phyloP scores from a whole-genome alignment of 2,113 vertebrate genomes.

The Gambusia holbrooki region DNA sequence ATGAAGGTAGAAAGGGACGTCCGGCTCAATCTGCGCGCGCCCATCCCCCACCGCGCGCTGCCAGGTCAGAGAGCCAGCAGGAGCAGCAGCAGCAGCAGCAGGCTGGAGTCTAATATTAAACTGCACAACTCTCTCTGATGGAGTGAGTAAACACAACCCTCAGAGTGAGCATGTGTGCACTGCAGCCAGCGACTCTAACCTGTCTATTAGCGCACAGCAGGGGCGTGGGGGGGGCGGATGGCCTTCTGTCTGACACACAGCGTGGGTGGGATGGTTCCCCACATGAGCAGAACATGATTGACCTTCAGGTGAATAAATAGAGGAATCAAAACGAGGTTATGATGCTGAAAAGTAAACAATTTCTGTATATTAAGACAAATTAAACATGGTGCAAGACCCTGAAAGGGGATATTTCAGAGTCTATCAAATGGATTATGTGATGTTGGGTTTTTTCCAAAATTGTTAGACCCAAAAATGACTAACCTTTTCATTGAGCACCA shows the following conservation, averaged over 20 bases:
- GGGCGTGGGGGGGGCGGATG: slow-evolving; percentile 24
- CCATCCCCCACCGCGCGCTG: slow-evolving; percentile 48
- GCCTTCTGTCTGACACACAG: slow-evolving; percentile 50
- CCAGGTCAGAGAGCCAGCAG: slow-evolving; percentile 37
- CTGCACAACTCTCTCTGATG: slow-evolving; percentile 39
- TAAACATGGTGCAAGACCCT: too few species aligned
- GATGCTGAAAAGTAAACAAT: too few species aligned
- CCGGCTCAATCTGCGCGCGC: background rate
- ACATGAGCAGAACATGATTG: background rate
- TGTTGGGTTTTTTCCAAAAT: too few species aligned
- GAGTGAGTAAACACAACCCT: background rate
- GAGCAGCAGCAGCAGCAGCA: slow-evolving; percentile 18
- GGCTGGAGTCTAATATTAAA: slow-evolving; percentile 64
- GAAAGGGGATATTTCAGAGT: too few species aligned
- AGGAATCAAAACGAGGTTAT: too few species aligned
- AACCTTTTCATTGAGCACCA: too few species aligned
- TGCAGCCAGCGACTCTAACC: slow-evolving; percentile 19
- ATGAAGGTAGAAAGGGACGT: slow-evolving; percentile 46
- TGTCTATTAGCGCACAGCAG: slow-evolving; percentile 40
- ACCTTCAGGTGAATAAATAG: background rate
- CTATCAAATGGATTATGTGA: too few species aligned
- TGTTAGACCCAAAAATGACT: too few species aligned
- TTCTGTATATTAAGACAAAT: too few species aligned
- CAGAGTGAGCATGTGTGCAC: slow-evolving; percentile 1
- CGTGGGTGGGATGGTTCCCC: background rate